phyloP scores from a whole-genome alignment of 2,888 invertebrate genomes.

The Drosophila neutralis region DNA sequence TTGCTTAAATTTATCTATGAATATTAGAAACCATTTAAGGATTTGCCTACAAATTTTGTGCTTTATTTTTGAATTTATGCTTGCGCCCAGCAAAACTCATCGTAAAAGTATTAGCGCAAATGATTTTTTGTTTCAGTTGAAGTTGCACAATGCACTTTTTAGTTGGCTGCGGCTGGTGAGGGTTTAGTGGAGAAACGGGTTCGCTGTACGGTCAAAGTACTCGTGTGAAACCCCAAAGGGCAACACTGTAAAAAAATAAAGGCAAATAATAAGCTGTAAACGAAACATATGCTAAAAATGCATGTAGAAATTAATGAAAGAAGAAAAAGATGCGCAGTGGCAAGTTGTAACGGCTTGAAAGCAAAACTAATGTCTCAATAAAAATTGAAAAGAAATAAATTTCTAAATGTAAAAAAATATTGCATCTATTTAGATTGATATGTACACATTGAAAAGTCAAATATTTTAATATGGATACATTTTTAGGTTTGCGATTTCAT shows the following conservation, averaged over 20 bases:
- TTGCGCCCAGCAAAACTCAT: conserved; percentile 39
- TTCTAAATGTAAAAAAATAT: neutral
- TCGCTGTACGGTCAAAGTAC: conserved; percentile 27
- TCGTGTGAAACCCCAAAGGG: conserved; percentile 56
- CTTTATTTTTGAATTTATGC: conserved; percentile 17
- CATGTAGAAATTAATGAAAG: conserved; percentile 8
- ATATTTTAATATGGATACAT: neutral
- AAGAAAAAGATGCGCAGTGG: neutral
- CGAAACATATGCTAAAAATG: neutral
- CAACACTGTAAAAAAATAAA: conserved; percentile 33
- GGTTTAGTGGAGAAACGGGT: neutral
- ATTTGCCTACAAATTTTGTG: neutral
- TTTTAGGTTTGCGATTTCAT: neutral
- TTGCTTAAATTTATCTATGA: neutral
- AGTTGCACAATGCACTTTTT: conserved; percentile 43
- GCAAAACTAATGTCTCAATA: neutral
- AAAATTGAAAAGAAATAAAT: neutral
- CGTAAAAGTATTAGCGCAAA: conserved; percentile 67
- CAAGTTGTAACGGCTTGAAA: neutral
- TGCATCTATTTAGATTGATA: neutral
- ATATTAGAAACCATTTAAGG: neutral
- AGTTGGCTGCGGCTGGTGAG: neutral
- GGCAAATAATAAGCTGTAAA: conserved; percentile 49
- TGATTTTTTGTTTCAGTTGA: conserved; percentile 35
- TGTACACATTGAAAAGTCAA: neutral